Percentiles rank a stretch among this genome's conserved stretches.
These are phyloP conservation scores for Petrocephalus schoutedeni DNA, from an alignment of 2,797 vertebrate genomes.

Conservation along the genomic window DNA sequence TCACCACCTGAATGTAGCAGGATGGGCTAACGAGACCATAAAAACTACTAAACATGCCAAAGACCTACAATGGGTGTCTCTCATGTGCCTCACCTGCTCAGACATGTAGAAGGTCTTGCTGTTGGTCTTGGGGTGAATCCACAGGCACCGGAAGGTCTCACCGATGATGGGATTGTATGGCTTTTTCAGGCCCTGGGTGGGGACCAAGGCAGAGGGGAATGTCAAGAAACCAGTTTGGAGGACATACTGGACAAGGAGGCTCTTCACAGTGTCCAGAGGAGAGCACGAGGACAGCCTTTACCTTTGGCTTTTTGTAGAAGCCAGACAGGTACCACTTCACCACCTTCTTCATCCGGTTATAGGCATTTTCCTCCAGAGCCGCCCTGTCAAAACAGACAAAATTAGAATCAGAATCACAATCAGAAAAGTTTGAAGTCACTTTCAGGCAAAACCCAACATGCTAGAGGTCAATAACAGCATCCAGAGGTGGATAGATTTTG, in stretches of 20 bases:
- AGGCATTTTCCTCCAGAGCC: conserved; percentile 91
- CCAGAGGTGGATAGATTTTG: background rate
- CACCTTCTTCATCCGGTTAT: conserved; percentile 91
- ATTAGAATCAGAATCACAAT: no score
- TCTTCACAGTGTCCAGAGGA: background rate
- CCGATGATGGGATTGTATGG: conserved; percentile 97
- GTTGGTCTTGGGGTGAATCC: conserved; percentile 89
- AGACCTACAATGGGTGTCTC: background rate
- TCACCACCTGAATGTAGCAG: background rate
- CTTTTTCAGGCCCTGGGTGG: conserved; percentile 88
- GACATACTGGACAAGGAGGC: background rate
- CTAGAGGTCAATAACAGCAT: background rate
- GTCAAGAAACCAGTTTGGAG: background rate
- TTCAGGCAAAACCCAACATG: background rate
- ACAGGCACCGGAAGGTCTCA: conserved; percentile 91
- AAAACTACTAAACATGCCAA: background rate
- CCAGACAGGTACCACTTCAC: conserved; percentile 99
- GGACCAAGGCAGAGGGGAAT: background rate
- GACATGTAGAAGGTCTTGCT: conserved; percentile 98
- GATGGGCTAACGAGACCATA: background rate
- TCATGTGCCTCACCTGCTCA: conserved; percentile 75
- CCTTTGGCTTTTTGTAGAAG: conserved; percentile 98
- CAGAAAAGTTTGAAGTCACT: background rate
- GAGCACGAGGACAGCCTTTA: conserved; percentile 36
- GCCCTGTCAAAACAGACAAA: conserved; percentile 58